Base-by-base conservation (phyloP, 2,888 invertebrate genomes). In the Phasia obesa region DNA sequence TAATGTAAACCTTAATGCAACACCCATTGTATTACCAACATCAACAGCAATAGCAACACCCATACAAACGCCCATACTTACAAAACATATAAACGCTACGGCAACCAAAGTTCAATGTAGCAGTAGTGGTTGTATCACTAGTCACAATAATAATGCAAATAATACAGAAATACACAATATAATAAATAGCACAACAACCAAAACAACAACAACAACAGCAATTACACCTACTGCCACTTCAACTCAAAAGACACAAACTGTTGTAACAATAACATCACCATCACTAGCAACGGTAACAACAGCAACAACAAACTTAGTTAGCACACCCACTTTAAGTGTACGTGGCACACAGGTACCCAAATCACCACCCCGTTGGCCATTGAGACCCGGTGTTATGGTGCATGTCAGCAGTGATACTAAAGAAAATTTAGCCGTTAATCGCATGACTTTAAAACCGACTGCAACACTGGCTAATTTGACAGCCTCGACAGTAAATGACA, bases 381-480 rank as follows among this genome's bases (percentile, higher is more conserved):
- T 97, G 81, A 95, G 96, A 88, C 97, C 97, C 2, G 97, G 97
- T 69, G 97, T 97, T 70, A 93, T 97, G 88, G 95, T 97, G 62
- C 97, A 97, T 90, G 95, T 97, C 25, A 91, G 90, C 86, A 90
- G 88, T 82, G 97, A 97, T 92, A 96, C 96, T 75, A 94, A 95
- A 90, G 95, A 96, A 90, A 95, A 95, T 86, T 88, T 94, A 17
- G 93, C 94, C 86, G 93, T 94, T 35, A 90, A 90, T 87, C 90
- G 91, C 73, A 88, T 89, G 88, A 88, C 89, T 78, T 84, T 89
- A 49, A 80, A 81, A 27, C 85, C 86, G 2, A 84, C 80, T 62
- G 85, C 84, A 77, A 85, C 84, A 65, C 49, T 76, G 71, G 83
- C 79, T 70, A 85, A 85, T 84, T 76, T 88, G 83, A 87, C 86